Evolutionary conservation across 2,888 invertebrate genomes (phyloP).

Genomic region (Phalera bucephala): DNA sequence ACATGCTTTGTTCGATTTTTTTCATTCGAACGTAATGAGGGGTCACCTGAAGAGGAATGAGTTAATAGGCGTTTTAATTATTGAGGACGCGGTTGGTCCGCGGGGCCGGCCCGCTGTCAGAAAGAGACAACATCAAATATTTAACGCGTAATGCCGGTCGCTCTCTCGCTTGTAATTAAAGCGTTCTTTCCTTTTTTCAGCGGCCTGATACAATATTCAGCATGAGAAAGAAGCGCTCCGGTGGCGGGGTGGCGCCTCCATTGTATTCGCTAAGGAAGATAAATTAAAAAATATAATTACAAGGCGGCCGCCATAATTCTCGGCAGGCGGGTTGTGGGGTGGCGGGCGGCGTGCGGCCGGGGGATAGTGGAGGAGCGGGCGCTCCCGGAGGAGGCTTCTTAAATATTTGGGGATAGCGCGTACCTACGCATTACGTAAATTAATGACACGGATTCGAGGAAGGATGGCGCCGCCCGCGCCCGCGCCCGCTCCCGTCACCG

Average conservation of each 20-base stretch:
- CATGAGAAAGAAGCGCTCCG: constrained; percentile 81
- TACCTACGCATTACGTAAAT: constrained; percentile 84
- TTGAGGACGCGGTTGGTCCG: constrained; percentile 58
- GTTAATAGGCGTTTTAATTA: constrained; percentile 82
- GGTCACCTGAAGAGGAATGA: constrained; percentile 75
- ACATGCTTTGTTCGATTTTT: constrained; percentile 44
- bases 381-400: constrained; percentile 83
- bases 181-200: constrained; percentile 83
- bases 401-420: constrained; percentile 84
- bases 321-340: constrained; percentile 71
- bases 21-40: constrained; percentile 65
- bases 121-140: constrained; percentile 82
- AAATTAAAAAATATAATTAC: constrained; percentile 89
- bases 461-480: constrained; percentile 76
- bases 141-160: constrained; percentile 78
- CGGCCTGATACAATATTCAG: constrained; percentile 83
- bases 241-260: constrained; percentile 83
- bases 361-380: constrained; percentile 78
- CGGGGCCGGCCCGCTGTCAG: constrained; percentile 46
- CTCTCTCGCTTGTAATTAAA: constrained; percentile 82
- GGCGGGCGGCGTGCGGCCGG: constrained; percentile 50
- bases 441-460: constrained; percentile 84
- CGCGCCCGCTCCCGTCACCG: constrained; percentile 42
- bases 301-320: constrained; percentile 86
- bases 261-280: constrained; percentile 86